Conservation (phyloP, 2,888 invertebrate species). For the Geophilus truncorum region DNA sequence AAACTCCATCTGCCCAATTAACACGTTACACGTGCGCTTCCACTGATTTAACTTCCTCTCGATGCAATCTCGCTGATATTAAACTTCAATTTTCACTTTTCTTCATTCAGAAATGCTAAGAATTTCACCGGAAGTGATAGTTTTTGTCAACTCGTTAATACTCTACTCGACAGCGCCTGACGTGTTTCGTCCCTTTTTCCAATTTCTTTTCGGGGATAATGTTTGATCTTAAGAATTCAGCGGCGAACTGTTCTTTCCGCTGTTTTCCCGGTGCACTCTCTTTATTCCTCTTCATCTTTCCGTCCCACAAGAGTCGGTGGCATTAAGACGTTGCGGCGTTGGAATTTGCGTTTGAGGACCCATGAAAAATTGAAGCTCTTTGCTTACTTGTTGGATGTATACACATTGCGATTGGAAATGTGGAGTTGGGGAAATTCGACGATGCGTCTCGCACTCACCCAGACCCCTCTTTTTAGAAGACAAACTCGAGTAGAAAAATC, state of each 20-base stretch:
- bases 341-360: constrained; percentile 14
- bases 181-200: not conserved
- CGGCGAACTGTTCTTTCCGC: not conserved
- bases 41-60: not conserved
- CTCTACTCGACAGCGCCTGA: not conserved
- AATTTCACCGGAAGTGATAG: no score
- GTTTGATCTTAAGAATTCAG: not conserved
- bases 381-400: not conserved
- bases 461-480: not conserved
- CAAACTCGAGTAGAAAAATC: not conserved
- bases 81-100: not conserved
- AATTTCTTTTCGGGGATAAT: not conserved
- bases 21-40: constrained; percentile 4
- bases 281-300: not conserved
- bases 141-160: no score
- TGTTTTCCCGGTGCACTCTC: not conserved
- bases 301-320: not conserved
- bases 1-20: constrained; percentile 2
- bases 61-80: not conserved
- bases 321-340: not conserved
- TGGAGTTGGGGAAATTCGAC: not conserved
- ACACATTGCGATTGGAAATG: not conserved
- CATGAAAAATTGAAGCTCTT: constrained; percentile 12
- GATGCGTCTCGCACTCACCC: not conserved
- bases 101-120: not conserved